Conservation (phyloP, 2,888 invertebrate genomes). For the Octonoba sinensis region DNA sequence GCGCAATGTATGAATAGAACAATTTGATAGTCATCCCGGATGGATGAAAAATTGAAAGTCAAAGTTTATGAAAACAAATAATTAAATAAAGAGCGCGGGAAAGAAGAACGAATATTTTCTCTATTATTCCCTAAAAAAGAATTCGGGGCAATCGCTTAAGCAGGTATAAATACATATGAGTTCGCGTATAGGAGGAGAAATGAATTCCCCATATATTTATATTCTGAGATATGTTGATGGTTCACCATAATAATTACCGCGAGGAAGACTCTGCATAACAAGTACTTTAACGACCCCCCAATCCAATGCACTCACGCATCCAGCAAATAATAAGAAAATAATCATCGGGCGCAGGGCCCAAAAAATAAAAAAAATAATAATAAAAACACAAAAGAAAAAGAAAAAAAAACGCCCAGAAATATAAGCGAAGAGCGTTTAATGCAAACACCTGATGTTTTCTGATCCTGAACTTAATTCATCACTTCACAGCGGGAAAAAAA, state of each 20-base stretch:
- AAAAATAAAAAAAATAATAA: no score
- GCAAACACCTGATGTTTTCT: slow-evolving; percentile 55
- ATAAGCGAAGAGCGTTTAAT: slow-evolving; percentile 47
- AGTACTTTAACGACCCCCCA: slow-evolving; percentile 45
- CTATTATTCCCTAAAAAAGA: slow-evolving; percentile 29
- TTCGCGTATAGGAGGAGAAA: background rate
- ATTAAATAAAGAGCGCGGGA: slow-evolving; percentile 46
- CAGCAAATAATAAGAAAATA: slow-evolving; percentile 53
- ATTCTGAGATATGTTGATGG: slow-evolving; percentile 30
- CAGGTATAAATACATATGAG: slow-evolving; percentile 35
- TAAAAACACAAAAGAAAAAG: background rate
- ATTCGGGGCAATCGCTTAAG: slow-evolving; percentile 34
- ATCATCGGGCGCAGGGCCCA: slow-evolving; percentile 25
- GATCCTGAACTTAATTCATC: slow-evolving; percentile 55
- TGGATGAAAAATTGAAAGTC: no score
- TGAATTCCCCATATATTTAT: no score
- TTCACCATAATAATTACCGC: slow-evolving; percentile 45
- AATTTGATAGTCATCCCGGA: no score
- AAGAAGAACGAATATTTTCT: slow-evolving; percentile 46
- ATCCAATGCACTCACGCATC: slow-evolving; percentile 37
- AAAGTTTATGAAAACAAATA: slow-evolving; percentile 28
- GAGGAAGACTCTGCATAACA: slow-evolving; percentile 41
- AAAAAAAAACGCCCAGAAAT: slow-evolving; percentile 31
- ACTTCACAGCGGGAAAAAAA: slow-evolving; percentile 32
- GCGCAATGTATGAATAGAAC: no score